A percentile compares a stretch with the other conserved stretches of the same genome.
Evolutionary conservation across 2,113 vertebrate species (phyloP).

Genomic region (Eretmochelys imbricata): DNA sequence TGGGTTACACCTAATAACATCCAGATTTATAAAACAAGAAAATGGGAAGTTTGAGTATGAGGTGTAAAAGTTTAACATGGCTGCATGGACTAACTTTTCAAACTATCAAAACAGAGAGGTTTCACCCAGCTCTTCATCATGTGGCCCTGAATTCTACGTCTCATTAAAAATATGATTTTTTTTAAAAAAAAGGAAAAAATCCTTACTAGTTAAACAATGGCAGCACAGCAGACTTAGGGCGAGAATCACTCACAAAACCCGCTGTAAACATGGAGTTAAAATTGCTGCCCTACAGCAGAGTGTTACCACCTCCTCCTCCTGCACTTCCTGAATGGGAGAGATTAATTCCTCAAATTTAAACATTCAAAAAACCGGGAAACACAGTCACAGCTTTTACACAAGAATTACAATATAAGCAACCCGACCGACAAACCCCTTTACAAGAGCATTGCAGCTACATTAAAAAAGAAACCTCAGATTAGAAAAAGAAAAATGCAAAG

Average conservation of each 20-base stretch:
- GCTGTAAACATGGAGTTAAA: background rate
- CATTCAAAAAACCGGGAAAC: background rate
- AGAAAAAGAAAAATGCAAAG: background rate
- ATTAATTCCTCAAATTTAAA: background rate
- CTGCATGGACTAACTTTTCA: background rate
- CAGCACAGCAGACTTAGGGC: background rate
- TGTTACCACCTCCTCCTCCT: background rate
- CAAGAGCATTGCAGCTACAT: background rate
- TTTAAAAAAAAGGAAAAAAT: background rate
- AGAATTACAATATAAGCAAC: background rate
- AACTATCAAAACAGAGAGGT: background rate
- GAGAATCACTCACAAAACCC: background rate
- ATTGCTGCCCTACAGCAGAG: background rate
- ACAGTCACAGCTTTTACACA: background rate
- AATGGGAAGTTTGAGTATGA: rapidly evolving
- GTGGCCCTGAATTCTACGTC: background rate
- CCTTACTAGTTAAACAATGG: background rate
- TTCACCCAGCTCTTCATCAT: background rate
- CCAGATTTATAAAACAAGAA: background rate
- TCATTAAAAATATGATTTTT: background rate
- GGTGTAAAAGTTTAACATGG: background rate
- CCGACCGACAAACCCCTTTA: background rate
- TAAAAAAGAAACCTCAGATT: background rate
- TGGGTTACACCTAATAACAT: background rate
- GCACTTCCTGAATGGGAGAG: rapidly evolving